Base-by-base conservation (phyloP, 2,113 vertebrate species). In the Oplegnathus fasciatus region DNA sequence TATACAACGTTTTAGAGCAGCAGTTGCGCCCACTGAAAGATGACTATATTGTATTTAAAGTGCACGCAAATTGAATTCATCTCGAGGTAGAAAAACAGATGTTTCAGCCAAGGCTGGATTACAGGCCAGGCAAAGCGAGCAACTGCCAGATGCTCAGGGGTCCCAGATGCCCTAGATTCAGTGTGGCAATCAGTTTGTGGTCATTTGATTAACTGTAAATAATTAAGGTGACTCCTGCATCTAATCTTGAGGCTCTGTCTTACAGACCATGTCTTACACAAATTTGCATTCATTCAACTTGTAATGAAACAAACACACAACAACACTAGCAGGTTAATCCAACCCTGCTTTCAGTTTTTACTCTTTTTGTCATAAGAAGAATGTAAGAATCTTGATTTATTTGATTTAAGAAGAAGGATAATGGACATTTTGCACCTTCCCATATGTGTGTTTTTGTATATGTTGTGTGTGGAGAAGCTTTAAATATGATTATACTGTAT, bases 1-100 rank as follows among this genome's bases (percentile, higher is more conserved):
- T 76, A 82, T 84, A 58, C 78, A 86, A 62, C 30, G 24, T 78
- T 72, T 48, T 15, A 18, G 5, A 60, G 64, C 42, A 50, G 85
- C 34, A 40, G 69, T 57, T 64, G 64, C 37, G 22, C 13, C 66
- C 14, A 57, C 3, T 69, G 6, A 75, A 52, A 83, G 18, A 64
- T 24, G 46, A 75, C 22, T 14, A 48, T 40, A 9, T 34, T 74
- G 57, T 52, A 40, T 74, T 70, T 68, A 37, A 69, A 80, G 75
- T 32, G 73, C 6, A 46, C 44, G 11, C 17, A 69, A 22, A 28
- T 73, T 66, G 17, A 32, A 55, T 78, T 69, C 11, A 37, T 77
- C 22, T 70, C 17, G 1, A 62, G 42, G 22, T 26, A 60, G 11
- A 76, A 75, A 64, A 81, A 40, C 65, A 76, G 83, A 65, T 78